Conservation (phyloP, 2,797 vertebrate genomes). For the Urocyon cinereoargenteus region DNA sequence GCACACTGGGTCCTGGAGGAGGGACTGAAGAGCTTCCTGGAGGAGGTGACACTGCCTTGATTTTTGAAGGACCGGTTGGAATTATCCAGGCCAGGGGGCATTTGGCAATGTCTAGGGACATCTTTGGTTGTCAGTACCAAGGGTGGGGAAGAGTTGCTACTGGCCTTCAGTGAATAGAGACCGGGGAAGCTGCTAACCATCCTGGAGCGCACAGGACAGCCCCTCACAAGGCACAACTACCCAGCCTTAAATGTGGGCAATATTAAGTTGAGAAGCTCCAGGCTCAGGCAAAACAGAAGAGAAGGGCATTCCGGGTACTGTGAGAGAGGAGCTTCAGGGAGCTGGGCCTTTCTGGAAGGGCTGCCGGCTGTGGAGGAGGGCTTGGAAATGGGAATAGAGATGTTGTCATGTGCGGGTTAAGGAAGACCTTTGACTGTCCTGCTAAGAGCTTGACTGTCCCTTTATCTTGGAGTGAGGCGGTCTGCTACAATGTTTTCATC, state of each 20-base stretch:
- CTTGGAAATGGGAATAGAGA: not conserved
- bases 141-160: not conserved
- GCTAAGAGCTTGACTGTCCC: not conserved
- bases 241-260: accelerated
- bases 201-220: too few relatives aligned
- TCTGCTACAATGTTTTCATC: accelerated
- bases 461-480: not conserved
- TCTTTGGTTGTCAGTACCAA: not conserved
- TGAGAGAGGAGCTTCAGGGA: not conserved
- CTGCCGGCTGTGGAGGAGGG: accelerated
- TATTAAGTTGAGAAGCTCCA: not conserved
- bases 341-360: not conserved
- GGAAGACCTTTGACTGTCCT: not conserved
- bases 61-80: not conserved
- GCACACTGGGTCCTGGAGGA: not conserved
- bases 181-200: not conserved
- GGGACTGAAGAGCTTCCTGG: not conserved
- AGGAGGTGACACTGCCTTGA: not conserved
- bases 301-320: not conserved
- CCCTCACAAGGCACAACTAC: not conserved
- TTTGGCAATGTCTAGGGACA: not conserved
- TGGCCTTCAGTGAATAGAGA: not conserved
- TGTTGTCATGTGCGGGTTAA: not conserved
- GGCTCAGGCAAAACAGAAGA: not conserved
- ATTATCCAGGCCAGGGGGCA: not conserved